Evolutionary conservation across 2,888 invertebrate species (phyloP).

Genomic region (Ellobium chinense): DNA sequence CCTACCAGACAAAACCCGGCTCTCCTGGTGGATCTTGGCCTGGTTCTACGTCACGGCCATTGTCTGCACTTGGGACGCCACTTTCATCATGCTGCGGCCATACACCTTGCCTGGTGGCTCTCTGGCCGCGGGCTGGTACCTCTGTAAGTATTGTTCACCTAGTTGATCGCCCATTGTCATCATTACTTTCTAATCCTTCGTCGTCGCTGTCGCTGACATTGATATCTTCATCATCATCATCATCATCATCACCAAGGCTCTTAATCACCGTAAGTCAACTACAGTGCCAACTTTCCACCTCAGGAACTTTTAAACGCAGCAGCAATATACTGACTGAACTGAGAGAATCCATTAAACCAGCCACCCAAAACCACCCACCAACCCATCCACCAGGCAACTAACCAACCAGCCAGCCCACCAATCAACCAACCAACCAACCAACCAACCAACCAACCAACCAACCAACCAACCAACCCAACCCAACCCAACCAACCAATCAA

Average conservation of each 20-base stretch:
- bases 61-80: slow-evolving; percentile 69
- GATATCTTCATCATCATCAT: not conserved
- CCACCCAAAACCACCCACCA: too few species aligned
- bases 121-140: slow-evolving; percentile 56
- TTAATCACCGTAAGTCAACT: not conserved
- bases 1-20: not conserved
- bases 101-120: slow-evolving; percentile 65
- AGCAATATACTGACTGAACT: too few species aligned
- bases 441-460: too few species aligned
- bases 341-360: too few species aligned
- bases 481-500: too few species aligned
- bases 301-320: too few species aligned
- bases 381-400: too few species aligned
- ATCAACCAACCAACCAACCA: too few species aligned
- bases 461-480: too few species aligned
- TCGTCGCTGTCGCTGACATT: too few species aligned
- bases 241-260: not conserved
- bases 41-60: slow-evolving; percentile 66
- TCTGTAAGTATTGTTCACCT: slow-evolving; percentile 61
- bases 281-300: not conserved
- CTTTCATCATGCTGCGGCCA: slow-evolving; percentile 67
- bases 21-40: slow-evolving; percentile 61
- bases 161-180: not conserved
- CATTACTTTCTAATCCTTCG: too few species aligned
- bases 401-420: too few species aligned